A percentile compares a stretch with the other conserved stretches of the same genome.
phyloP scores from a whole-genome alignment of 1,140 invertebrate genomes.

The Subanguina moxae region DNA sequence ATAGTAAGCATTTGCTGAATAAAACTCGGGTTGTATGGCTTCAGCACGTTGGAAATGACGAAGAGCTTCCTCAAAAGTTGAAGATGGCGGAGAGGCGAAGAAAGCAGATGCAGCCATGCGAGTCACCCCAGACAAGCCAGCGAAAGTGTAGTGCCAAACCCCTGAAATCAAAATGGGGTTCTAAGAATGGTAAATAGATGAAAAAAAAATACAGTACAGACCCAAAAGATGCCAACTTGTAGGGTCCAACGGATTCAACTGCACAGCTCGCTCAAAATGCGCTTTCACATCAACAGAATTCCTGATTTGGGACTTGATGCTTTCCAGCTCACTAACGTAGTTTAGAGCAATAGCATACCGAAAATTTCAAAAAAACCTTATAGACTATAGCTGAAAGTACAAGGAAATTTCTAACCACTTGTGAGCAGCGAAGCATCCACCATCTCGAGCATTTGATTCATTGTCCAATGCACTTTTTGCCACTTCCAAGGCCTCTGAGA shows the following conservation, averaged over 20 bases:
- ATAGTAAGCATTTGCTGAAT: conserved; percentile 53
- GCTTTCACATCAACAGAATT: conserved; percentile 43
- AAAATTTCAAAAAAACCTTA: conserved; percentile 19
- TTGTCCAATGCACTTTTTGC: conserved; percentile 43
- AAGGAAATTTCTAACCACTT: conserved; percentile 45
- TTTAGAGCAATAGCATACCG: conserved; percentile 57
- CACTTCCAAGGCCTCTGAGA: conserved; percentile 49
- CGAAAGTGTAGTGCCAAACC: conserved; percentile 56
- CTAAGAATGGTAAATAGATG: conserved; percentile 13
- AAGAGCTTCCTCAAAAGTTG: conserved; percentile 56
- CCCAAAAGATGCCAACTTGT: conserved; percentile 59
- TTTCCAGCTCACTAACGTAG: conserved; percentile 55
- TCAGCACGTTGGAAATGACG: conserved; percentile 54
- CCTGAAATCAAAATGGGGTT: conserved; percentile 29
- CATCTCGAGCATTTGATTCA: conserved; percentile 19
- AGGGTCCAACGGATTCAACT: conserved; percentile 50
- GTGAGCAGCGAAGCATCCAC: conserved; percentile 54
- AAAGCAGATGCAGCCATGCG: conserved; percentile 47
- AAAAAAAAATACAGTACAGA: no score
- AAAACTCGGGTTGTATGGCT: conserved; percentile 52
- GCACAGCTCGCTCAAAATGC: conserved; percentile 54
- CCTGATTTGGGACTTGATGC: conserved; percentile 48
- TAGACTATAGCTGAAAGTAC: conserved; percentile 29
- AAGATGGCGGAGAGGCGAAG: conserved; percentile 49
- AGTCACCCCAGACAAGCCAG: conserved; percentile 43